Percentiles rank a stretch among this genome's conserved stretches.
These are phyloP conservation scores for Trichonephila inaurata DNA, from an alignment of 1,140 invertebrate genomes.

Conservation along the genomic window DNA sequence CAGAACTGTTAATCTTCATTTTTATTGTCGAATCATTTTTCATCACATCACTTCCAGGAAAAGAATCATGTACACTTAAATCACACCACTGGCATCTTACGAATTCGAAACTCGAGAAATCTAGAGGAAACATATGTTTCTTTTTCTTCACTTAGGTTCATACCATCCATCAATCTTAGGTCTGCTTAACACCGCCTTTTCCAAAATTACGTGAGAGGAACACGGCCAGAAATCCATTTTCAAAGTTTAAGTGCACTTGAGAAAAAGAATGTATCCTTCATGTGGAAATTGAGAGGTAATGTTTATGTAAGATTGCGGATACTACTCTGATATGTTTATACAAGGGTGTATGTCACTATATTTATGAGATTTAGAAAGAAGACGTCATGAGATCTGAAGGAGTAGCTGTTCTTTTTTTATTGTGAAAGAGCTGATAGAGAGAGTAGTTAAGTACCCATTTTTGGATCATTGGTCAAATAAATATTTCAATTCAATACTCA, in stretches of 20 bases:
- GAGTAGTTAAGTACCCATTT: neutral
- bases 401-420: neutral
- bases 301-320: conserved; percentile 39
- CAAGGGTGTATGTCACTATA: neutral
- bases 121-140: neutral
- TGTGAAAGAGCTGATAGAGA: neutral
- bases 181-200: neutral
- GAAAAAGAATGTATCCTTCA: neutral
- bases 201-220: neutral
- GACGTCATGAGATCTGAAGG: neutral
- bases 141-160: neutral
- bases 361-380: neutral
- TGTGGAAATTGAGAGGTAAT: neutral
- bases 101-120: neutral
- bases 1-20: neutral
- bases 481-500: too few species aligned
- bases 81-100: neutral
- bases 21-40: neutral
- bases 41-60: too few species aligned
- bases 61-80: neutral
- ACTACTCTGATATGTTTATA: conserved; percentile 17
- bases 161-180: conserved; percentile 14
- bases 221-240: neutral
- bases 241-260: neutral
- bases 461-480: too few species aligned